These are phyloP conservation scores for Phengaris alcon DNA, from an alignment of 2,888 invertebrate species.

Conservation along the genomic window DNA sequence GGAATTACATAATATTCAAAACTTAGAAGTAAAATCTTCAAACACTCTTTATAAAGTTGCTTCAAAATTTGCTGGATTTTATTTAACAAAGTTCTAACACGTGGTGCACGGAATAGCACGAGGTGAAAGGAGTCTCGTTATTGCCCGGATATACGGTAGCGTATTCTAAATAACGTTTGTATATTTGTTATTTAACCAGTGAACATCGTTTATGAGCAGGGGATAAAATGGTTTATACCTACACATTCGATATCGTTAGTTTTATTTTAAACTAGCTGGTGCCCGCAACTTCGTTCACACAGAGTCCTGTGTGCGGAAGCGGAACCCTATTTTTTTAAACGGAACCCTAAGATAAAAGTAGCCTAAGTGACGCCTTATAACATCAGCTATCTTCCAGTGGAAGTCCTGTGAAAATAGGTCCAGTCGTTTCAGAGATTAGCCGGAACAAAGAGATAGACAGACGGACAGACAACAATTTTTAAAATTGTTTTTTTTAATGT, in stretches of 20 bases:
- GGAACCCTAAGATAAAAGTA: too few species aligned
- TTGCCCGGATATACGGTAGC: conserved; percentile 22
- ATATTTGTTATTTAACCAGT: conserved; percentile 25
- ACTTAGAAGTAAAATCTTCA: conserved; percentile 1
- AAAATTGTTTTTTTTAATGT: too few species aligned
- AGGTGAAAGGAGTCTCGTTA: conserved; percentile 25
- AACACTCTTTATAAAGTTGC: conserved; percentile 14
- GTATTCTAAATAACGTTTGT: conserved; percentile 16
- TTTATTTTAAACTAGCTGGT: neutral
- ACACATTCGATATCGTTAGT: neutral
- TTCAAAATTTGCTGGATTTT: conserved; percentile 27
- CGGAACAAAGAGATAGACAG: too few species aligned
- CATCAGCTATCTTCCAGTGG: too few species aligned
- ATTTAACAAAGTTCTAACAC: conserved; percentile 31
- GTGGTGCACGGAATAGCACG: conserved; percentile 29
- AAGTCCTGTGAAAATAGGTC: too few species aligned
- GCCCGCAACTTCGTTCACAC: too few species aligned
- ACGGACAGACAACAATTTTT: too few species aligned
- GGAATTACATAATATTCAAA: conserved; percentile 4
- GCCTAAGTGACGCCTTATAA: too few species aligned
- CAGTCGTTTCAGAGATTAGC: too few species aligned
- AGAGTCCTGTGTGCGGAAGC: too few species aligned
- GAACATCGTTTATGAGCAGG: neutral
- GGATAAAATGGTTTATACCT: neutral
- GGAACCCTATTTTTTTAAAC: too few species aligned